Conservation (phyloP, 2,888 invertebrate species). For the Ecliptopera silaceata region DNA sequence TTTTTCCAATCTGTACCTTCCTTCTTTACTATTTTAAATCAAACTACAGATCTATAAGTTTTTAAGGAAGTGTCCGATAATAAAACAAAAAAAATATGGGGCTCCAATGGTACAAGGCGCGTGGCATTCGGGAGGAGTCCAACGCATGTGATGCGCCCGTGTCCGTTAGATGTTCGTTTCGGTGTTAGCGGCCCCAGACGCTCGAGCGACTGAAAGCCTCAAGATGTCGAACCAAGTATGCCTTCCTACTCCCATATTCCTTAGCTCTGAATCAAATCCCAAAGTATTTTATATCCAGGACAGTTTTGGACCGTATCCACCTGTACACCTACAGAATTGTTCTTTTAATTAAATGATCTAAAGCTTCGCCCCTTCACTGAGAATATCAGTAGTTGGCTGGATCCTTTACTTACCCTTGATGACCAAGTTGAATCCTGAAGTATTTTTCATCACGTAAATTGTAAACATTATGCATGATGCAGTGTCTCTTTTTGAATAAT, state of each 20-base stretch:
- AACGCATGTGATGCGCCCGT: conserved; percentile 54
- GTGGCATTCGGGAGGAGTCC: conserved; percentile 34
- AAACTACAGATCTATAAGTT: neutral
- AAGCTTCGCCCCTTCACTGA: neutral
- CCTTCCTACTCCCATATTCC: conserved; percentile 26
- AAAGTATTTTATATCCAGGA: neutral
- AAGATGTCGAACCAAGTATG: conserved; percentile 56
- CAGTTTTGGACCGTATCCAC: too few species aligned
- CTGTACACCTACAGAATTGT: too few species aligned
- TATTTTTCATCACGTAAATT: neutral
- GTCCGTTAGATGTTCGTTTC: conserved; percentile 79
- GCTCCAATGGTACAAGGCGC: conserved; percentile 3
- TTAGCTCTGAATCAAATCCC: neutral
- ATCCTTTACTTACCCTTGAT: neutral
- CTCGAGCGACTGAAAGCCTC: conserved; percentile 61
- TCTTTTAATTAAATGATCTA: neutral
- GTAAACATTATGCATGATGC: neutral
- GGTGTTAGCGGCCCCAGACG: conserved; percentile 73
- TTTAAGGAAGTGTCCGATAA: too few species aligned
- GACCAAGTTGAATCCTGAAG: neutral
- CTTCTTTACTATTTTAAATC: neutral
- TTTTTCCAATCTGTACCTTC: neutral
- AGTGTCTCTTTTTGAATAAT: neutral
- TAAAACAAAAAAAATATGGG: neutral
- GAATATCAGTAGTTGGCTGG: neutral